Evolutionary conservation across 2,113 vertebrate species (phyloP).

Genomic region (Grus americana): DNA sequence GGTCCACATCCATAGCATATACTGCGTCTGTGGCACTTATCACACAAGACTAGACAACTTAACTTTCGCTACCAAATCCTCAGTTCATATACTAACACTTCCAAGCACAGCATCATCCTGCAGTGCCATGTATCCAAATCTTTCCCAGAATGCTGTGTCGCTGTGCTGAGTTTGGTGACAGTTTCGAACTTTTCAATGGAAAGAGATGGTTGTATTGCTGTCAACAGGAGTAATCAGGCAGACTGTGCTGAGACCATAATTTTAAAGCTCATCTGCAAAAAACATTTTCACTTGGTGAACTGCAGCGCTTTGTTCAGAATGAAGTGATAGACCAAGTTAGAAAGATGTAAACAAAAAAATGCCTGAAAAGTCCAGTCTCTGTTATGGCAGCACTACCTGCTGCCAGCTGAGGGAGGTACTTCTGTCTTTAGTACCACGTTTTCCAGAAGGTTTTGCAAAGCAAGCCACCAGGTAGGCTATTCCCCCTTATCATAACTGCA

Average conservation of each 20-base stretch:
- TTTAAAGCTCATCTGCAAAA: background rate
- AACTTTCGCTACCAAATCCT: background rate
- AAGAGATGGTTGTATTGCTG: rapidly evolving
- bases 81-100: background rate
- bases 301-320: background rate
- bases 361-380: background rate
- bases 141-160: background rate
- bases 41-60: background rate
- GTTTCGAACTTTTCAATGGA: background rate
- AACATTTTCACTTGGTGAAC: background rate
- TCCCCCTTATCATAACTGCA: background rate
- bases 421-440: background rate
- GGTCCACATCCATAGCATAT: too few relatives aligned
- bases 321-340: background rate
- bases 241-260: too few relatives aligned
- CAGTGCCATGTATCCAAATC: background rate
- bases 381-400: background rate
- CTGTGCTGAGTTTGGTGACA: rapidly evolving
- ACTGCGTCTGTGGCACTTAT: rapidly evolving
- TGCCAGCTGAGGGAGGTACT: background rate
- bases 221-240: background rate
- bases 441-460: background rate
- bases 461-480: background rate
- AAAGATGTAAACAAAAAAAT: background rate
- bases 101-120: background rate